phyloP scores from a whole-genome alignment of 2,888 invertebrate genomes.

The Xylota segnis region DNA sequence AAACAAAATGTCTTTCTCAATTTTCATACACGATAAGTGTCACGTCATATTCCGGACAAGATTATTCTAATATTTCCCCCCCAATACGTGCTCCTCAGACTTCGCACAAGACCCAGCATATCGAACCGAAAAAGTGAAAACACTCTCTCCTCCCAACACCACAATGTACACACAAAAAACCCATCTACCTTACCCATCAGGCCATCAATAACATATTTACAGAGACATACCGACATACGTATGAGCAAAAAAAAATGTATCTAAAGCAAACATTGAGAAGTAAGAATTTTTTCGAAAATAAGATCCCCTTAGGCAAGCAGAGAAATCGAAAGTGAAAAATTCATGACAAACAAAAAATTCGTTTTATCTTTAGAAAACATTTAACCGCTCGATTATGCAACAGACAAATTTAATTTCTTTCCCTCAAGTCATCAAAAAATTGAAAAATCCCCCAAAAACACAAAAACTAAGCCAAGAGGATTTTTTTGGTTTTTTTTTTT shows the following conservation, averaged over 20 bases:
- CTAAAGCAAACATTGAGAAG: slow-evolving; percentile 19
- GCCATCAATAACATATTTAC: slow-evolving; percentile 36
- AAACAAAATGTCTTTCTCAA: slow-evolving; percentile 2
- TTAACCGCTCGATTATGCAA: slow-evolving; percentile 55
- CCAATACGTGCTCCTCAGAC: slow-evolving; percentile 3
- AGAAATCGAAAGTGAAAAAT: slow-evolving; percentile 56
- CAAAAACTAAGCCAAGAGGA: slow-evolving; percentile 26
- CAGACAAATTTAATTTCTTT: slow-evolving; percentile 14
- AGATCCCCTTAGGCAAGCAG: slow-evolving; percentile 20
- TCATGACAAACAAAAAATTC: slow-evolving; percentile 14
- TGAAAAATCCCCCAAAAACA: slow-evolving; percentile 36
- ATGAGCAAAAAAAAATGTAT: background rate
- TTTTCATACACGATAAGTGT: slow-evolving; percentile 25
- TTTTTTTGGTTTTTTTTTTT: slow-evolving; percentile 5
- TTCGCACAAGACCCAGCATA: background rate
- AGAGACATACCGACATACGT: no score
- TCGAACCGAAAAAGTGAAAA: background rate
- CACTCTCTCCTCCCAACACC: slow-evolving; percentile 1
- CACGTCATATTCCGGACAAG: slow-evolving; percentile 37
- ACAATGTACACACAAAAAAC: slow-evolving; percentile 21
- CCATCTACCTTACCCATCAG: slow-evolving; percentile 33
- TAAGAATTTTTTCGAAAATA: slow-evolving; percentile 16
- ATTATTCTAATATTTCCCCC: background rate
- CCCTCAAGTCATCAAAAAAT: slow-evolving; percentile 33
- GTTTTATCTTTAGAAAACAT: slow-evolving; percentile 53